These are phyloP conservation scores for Euura saliciscinereae DNA, from an alignment of 1,140 invertebrate genomes.

Conservation along the genomic window DNA sequence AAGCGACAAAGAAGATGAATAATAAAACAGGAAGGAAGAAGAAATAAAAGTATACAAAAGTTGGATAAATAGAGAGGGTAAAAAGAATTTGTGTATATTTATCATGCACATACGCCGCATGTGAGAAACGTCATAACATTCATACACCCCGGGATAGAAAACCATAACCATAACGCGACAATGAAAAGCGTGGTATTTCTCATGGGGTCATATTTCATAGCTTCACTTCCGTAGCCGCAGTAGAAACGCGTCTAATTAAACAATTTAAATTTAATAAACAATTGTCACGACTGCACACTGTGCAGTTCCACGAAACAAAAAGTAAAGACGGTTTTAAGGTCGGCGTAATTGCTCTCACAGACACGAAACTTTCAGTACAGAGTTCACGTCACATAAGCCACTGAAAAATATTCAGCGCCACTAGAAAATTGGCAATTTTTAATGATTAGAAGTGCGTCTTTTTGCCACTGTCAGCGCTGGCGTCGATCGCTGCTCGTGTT, in stretches of 20 bases:
- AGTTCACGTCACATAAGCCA: no score
- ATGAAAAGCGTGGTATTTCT: background rate
- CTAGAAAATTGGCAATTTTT: background rate
- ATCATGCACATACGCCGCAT: background rate
- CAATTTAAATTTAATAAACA: conserved; percentile 6
- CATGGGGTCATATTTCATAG: background rate
- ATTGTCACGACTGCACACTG: background rate
- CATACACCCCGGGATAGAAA: background rate
- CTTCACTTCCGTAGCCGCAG: background rate
- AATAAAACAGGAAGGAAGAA: background rate
- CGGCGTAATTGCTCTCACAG: no score
- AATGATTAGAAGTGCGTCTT: background rate
- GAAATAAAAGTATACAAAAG: background rate
- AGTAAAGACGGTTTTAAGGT: no score
- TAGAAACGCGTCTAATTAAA: background rate
- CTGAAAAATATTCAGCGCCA: background rate
- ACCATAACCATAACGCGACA: background rate
- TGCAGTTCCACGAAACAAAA: no score
- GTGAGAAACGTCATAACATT: conserved; percentile 5
- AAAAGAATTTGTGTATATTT: background rate
- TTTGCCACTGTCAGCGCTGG: background rate
- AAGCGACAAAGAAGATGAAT: background rate
- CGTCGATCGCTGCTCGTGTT: background rate
- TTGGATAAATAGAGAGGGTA: background rate
- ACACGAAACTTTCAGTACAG: no score